Evolutionary conservation across 2,888 invertebrate species (phyloP), one percentile per base, ranked within the genome.

Genomic region (Ichneumoninae sp.): DNA sequence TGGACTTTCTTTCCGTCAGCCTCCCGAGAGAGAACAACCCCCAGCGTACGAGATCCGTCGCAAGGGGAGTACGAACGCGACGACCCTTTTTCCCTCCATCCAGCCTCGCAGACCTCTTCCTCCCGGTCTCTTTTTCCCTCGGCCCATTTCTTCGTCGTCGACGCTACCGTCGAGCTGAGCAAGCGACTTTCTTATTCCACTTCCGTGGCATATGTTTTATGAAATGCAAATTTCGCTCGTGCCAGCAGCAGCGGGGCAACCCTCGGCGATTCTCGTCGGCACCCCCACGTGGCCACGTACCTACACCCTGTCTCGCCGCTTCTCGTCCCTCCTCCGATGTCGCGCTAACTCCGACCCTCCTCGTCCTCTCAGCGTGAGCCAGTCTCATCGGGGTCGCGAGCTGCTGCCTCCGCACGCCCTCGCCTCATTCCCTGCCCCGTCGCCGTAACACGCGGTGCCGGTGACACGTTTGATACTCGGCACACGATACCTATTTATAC

Each of bases 151-250:
- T 36, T 80, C 79, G 66, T 70, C 84, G 81, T 71, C 80, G 76
- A 81, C 85, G 84, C 81, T 86, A 79, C 79, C 79, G 72, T 80
- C 86, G 78, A 79, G 89, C 89, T 87, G 88, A 88, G 86, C 87
- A 86, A 86, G 89, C 88, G 80, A 89, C 86, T 87, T 88, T 84
- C 83, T 82, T 83, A 82, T 86, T 78, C 86, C 86, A 87, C 87
- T 86, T 88, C 85, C 86, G 80, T 82, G 87, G 86, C 90, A 89
- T 89, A 89, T 89, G 90, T 89, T 91, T 91, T 90, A 89, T 89
- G 88, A 90, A 90, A 90, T 89, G 90, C 89, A 90, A 91, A 91
- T 91, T 90, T 89, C 82, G 81, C 75, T 80, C 82, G 84, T 80
- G 75, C 77, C 83, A 68, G 82, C 83, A 78, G 76, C 72, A 72